Evolutionary conservation across 2,113 vertebrate genomes (phyloP).

Genomic region (Perca schrenkii): DNA sequence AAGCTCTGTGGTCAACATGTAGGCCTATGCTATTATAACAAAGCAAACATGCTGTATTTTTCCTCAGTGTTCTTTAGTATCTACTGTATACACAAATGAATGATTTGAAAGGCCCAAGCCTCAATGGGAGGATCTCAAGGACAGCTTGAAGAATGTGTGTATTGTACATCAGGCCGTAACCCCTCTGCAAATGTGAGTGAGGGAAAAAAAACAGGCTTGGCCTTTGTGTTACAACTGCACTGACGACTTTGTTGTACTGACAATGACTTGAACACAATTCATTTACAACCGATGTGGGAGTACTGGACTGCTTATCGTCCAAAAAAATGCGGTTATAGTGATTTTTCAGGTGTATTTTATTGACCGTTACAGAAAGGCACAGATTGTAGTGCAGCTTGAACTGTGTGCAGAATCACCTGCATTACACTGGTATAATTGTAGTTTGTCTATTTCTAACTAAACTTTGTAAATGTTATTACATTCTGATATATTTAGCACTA

Average conservation of each 20-base stretch:
- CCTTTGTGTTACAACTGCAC: slow-evolving; percentile 7
- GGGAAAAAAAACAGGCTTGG: slow-evolving; percentile 2
- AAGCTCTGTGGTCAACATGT: slow-evolving; percentile 37
- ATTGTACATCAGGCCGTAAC: slow-evolving; percentile 45
- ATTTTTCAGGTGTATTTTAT: slow-evolving; percentile 23
- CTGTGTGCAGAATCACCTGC: slow-evolving; percentile 12
- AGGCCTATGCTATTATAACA: slow-evolving; percentile 36
- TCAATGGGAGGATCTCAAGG: slow-evolving; percentile 59
- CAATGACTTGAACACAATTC: slow-evolving; percentile 33
- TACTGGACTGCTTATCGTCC: neutral
- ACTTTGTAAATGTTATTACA: slow-evolving; percentile 41
- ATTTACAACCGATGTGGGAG: neutral
- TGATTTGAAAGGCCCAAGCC: slow-evolving; percentile 37
- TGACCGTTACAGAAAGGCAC: slow-evolving; percentile 9
- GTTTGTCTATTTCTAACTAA: slow-evolving; percentile 31
- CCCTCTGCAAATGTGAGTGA: slow-evolving; percentile 33
- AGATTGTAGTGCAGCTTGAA: slow-evolving; percentile 16
- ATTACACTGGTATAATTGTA: slow-evolving; percentile 13
- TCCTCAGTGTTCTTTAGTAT: slow-evolving; percentile 29
- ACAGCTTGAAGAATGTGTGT: slow-evolving; percentile 52
- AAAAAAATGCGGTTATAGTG: neutral
- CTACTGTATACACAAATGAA: slow-evolving; percentile 26
- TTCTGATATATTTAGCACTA: slow-evolving; percentile 21
- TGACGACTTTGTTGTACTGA: slow-evolving; percentile 20
- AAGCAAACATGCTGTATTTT: slow-evolving; percentile 48